phyloP scores from a whole-genome alignment of 2,797 vertebrate genomes.

The Leptodactylus fallax region DNA sequence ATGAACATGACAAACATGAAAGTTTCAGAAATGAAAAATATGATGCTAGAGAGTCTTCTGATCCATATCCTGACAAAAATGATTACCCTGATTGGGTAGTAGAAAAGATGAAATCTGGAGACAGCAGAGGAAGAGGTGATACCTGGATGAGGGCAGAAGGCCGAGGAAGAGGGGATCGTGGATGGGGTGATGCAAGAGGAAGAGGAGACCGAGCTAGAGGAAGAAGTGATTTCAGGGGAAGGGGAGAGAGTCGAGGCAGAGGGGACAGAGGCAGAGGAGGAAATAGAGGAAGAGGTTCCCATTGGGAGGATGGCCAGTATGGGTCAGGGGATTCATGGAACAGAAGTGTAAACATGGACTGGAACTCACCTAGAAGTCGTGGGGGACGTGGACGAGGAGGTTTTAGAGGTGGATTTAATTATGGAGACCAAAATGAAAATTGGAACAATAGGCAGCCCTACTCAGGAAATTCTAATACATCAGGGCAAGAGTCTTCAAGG shows the following conservation, averaged over 20 bases:
- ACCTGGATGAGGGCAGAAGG: slow-evolving; percentile 67
- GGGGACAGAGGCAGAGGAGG: slow-evolving; percentile 72
- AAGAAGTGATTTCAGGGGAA: neutral
- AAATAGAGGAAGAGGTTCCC: slow-evolving; percentile 73
- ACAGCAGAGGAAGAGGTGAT: slow-evolving; percentile 64
- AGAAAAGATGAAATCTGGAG: slow-evolving; percentile 82
- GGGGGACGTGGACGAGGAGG: slow-evolving; percentile 78
- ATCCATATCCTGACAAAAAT: slow-evolving; percentile 76
- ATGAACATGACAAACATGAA: slow-evolving; percentile 76
- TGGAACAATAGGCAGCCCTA: slow-evolving; percentile 88
- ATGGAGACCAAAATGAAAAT: slow-evolving; percentile 82
- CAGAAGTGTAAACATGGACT: slow-evolving; percentile 77
- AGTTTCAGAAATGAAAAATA: slow-evolving; percentile 78
- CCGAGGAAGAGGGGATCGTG: slow-evolving; percentile 10
- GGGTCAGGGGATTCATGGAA: slow-evolving; percentile 80
- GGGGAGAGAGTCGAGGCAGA: neutral
- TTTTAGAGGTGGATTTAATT: slow-evolving; percentile 77
- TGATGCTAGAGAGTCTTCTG: slow-evolving; percentile 72
- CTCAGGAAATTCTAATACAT: slow-evolving; percentile 87
- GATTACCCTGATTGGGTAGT: slow-evolving; percentile 91
- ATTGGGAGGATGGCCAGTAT: slow-evolving; percentile 78
- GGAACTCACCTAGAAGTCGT: slow-evolving; percentile 80
- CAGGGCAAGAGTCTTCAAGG: slow-evolving; percentile 86
- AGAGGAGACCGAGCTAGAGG: slow-evolving; percentile 22
- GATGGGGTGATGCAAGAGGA: slow-evolving; percentile 24